Conservation (phyloP, 1,140 invertebrate species). For the Papilio polyxenes region DNA sequence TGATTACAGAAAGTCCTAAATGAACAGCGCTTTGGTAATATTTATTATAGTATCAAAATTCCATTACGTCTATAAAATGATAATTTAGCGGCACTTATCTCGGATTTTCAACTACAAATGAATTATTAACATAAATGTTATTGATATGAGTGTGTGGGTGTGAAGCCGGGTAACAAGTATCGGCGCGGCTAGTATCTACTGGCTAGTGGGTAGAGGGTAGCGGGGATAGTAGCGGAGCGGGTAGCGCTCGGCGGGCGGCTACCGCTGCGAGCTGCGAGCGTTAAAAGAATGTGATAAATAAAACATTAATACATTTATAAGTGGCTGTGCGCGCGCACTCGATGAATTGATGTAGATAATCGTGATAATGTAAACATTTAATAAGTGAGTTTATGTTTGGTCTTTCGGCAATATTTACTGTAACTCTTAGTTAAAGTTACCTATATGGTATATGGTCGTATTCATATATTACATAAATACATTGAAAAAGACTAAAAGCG, state of each 20-base stretch:
- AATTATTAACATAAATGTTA: conserved; percentile 38
- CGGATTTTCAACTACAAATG: conserved; percentile 15
- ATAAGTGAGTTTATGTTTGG: neutral
- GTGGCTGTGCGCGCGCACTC: neutral
- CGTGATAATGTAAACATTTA: neutral
- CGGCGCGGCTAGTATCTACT: neutral
- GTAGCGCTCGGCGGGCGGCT: no score
- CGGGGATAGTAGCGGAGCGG: no score
- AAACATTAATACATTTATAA: neutral
- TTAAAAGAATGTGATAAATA: neutral
- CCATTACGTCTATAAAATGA: conserved; percentile 24
- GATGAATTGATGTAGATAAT: neutral
- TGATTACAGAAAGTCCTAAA: neutral
- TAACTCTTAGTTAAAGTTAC: neutral
- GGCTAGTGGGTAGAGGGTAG: neutral
- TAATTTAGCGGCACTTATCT: conserved; percentile 31
- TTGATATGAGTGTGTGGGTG: conserved; percentile 32
- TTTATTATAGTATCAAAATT: conserved; percentile 16
- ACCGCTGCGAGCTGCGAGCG: no score
- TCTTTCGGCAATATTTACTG: neutral
- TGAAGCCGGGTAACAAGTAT: conserved; percentile 8
- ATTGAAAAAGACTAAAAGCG: neutral
- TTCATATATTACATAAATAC: neutral
- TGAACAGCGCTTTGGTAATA: neutral
- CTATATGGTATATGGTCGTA: neutral